phyloP scores from a whole-genome alignment of 2,797 vertebrate species.

The Tokudaia muenninki region DNA sequence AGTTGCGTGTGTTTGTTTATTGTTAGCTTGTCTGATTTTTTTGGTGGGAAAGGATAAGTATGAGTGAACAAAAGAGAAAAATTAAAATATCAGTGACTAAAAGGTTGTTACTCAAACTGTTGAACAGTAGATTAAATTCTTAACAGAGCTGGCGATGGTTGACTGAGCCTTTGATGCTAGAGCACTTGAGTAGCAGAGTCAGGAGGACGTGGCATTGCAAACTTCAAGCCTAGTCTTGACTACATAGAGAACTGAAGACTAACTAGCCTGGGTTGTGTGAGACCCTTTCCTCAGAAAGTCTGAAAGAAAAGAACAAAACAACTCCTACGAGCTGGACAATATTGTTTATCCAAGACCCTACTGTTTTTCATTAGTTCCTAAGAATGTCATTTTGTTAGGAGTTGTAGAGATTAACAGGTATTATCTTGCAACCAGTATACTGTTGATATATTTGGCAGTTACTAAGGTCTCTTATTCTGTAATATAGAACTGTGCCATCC shows the following conservation, averaged over 20 bases:
- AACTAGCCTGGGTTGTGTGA: neutral
- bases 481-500: neutral
- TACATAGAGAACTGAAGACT: neutral
- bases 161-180: neutral
- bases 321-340: neutral
- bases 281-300: neutral
- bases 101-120: neutral
- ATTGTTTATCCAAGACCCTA: neutral
- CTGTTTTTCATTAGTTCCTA: conserved; percentile 22
- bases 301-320: neutral
- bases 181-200: neutral
- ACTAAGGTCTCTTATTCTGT: neutral
- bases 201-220: neutral
- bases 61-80: neutral
- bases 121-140: neutral
- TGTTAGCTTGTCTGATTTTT: neutral
- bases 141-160: neutral
- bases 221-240: neutral
- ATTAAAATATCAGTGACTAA: neutral
- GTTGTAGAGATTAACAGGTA: neutral
- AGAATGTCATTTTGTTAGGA: conserved; percentile 10
- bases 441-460: neutral
- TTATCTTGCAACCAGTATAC: conserved; percentile 17
- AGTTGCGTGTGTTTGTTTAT: neutral
- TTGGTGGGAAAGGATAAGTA: neutral